Percentiles rank a stretch among this genome's conserved stretches.
Conservation (phyloP, 2,797 vertebrate genomes). For the Halcyon chelicuti region DNA sequence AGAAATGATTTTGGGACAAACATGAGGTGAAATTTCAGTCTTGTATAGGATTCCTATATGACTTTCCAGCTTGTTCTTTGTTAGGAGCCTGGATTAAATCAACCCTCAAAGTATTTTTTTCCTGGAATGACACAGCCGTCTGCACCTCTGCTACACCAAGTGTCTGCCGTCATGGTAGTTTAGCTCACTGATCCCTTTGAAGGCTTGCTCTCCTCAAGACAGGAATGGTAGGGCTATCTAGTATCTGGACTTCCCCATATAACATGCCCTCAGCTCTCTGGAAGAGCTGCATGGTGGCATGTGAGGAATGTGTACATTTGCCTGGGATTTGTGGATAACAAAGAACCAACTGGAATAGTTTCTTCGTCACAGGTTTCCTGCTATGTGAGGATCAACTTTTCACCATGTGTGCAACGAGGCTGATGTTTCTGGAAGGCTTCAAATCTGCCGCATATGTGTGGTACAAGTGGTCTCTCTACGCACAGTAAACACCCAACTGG, state of each 20-base stretch:
- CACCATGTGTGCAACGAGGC: background rate
- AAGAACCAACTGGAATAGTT: conserved; percentile 18
- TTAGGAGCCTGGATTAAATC: background rate
- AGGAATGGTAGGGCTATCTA: background rate
- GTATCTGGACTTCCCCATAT: background rate
- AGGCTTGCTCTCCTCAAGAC: background rate
- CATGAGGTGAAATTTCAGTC: background rate
- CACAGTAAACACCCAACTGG: background rate
- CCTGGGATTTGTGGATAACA: conserved; percentile 15
- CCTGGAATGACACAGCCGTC: background rate
- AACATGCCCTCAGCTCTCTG: background rate
- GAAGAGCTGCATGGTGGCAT: background rate
- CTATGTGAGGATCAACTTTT: conserved; percentile 32
- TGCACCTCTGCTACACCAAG: background rate
- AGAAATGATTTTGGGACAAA: background rate
- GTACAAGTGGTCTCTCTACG: background rate
- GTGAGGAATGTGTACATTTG: conserved; percentile 51
- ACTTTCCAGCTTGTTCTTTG: background rate
- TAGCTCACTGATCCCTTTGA: background rate
- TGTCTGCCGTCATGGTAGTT: background rate
- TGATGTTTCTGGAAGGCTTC: conserved; percentile 37
- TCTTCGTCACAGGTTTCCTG: background rate
- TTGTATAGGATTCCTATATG: background rate
- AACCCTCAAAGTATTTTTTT: background rate
- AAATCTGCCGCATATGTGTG: background rate